phyloP scores from a whole-genome alignment of 2,113 vertebrate genomes.

The Percopsis transmontana region DNA sequence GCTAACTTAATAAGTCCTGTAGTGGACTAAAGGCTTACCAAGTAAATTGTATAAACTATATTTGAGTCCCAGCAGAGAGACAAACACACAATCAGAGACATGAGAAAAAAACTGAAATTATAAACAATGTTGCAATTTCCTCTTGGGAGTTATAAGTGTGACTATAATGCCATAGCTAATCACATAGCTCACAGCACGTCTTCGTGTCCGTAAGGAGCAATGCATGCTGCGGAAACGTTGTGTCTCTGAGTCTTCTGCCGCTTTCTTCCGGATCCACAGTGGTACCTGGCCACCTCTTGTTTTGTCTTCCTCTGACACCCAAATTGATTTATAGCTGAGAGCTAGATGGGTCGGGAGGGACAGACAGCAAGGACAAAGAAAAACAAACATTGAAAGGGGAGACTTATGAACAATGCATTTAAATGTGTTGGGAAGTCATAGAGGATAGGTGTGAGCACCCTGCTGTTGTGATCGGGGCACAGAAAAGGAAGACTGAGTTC shows the following conservation, averaged over 20 bases:
- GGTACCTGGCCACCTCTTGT: slow-evolving; percentile 13
- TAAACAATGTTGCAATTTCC: too few relatives aligned
- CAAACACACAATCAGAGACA: slow-evolving; percentile 43
- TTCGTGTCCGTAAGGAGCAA: too few relatives aligned
- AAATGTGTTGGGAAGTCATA: slow-evolving; percentile 19
- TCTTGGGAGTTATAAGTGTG: too few relatives aligned
- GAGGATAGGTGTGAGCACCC: slow-evolving; percentile 14
- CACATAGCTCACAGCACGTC: too few relatives aligned
- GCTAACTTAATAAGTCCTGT: too few relatives aligned
- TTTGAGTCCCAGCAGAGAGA: slow-evolving; percentile 43
- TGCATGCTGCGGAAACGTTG: not conserved
- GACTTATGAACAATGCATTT: slow-evolving; percentile 22
- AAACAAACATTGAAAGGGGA: not conserved
- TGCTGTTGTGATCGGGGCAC: slow-evolving; percentile 19
- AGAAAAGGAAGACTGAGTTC: slow-evolving; percentile 25
- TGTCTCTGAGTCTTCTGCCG: not conserved
- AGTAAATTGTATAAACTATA: slow-evolving; percentile 37
- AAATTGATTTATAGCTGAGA: slow-evolving; percentile 38
- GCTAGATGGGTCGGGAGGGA: not conserved
- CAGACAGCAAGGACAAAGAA: slow-evolving; percentile 2
- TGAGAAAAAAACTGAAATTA: slow-evolving; percentile 16
- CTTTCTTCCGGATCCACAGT: not conserved
- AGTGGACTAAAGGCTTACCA: slow-evolving; percentile 36
- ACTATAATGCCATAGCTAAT: too few relatives aligned
- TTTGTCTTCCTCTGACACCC: not conserved